phyloP scores from a whole-genome alignment of 2,113 vertebrate genomes.

The Passerina amoena region DNA sequence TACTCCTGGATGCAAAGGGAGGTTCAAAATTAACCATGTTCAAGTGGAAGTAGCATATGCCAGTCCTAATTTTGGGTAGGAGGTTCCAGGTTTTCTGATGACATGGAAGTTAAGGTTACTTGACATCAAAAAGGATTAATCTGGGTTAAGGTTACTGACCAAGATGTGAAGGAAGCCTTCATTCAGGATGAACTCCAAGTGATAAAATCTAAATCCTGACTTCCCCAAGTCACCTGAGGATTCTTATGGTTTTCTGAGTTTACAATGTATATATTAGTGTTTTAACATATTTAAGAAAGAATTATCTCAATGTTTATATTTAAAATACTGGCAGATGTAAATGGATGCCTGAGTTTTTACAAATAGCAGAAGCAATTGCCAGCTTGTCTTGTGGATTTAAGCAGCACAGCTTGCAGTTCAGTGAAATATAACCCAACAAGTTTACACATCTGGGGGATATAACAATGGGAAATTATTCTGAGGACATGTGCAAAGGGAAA shows the following conservation, averaged over 20 bases:
- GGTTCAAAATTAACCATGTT: not conserved
- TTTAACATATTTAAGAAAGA: conserved; percentile 18
- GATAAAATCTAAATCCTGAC: not conserved
- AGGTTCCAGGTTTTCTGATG: not conserved
- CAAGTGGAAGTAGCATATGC: not conserved
- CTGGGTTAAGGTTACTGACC: not conserved
- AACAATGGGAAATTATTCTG: conserved; percentile 32
- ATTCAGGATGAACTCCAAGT: not conserved
- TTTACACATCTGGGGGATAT: conserved; percentile 45
- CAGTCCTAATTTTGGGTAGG: not conserved
- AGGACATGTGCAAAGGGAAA: not conserved
- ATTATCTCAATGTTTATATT: conserved; percentile 19
- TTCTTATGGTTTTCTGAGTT: not conserved
- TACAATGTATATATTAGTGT: not conserved
- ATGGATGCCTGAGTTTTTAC: conserved; percentile 29
- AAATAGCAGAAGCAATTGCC: conserved; percentile 12
- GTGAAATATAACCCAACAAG: not conserved
- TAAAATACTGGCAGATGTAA: conserved; percentile 18
- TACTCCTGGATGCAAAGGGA: not conserved
- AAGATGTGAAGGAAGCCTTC: not conserved
- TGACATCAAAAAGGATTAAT: not conserved
- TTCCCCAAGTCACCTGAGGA: not conserved
- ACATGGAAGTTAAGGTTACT: not conserved
- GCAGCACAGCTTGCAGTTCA: conserved; percentile 5
- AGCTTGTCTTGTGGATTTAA: conserved; percentile 4